Evolutionary conservation across 2,888 invertebrate genomes (phyloP), one percentile per base, ranked within the genome.

Genomic region (Aplocera efformata): DNA sequence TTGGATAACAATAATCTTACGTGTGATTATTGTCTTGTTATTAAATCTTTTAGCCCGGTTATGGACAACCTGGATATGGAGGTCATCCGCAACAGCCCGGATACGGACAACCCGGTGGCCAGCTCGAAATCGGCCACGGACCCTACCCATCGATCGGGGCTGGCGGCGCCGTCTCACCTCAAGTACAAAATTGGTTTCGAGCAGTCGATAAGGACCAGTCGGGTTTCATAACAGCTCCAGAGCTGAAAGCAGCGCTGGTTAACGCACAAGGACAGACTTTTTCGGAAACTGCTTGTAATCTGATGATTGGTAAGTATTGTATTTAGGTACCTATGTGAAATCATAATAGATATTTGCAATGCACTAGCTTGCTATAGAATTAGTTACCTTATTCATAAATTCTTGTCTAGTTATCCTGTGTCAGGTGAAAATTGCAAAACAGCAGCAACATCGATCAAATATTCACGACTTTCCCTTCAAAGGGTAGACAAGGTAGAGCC

Each of bases 181-280:
- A 96, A 72, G 91, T 95, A 1, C 92, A 93, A 55, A 93, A 94
- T 64, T 96, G 96, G 96, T 97, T 97, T 70, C 76, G 79, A 13
- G 91, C 95, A 8, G 96, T 97, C 0, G 97, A 97, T 66, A 90
- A 90, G 54, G 96, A 97, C 68, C 90, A 91, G 17, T 96, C 96
- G 9, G 97, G 97, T 1, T 91, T 92, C 69, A 97, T 97, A 35
- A 91, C 93, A 35, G 91, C 94, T 6, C 49, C 69, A 6, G 97
- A 97, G 79, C 82, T 97, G 9, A 93, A 94, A 73, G 86, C 92
- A 5, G 97, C 96, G 0, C 81, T 97, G 25, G 92, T 95, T 10
- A 97, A 96, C 80, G 96, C 94, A 10, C 94, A 96, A 75, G 96
- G 96, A 7, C 90, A 94, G 57, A 90, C 92, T 46, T 96, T 96